Conservation (phyloP, 2,888 invertebrate species). For the Stenotaenia linearis region DNA sequence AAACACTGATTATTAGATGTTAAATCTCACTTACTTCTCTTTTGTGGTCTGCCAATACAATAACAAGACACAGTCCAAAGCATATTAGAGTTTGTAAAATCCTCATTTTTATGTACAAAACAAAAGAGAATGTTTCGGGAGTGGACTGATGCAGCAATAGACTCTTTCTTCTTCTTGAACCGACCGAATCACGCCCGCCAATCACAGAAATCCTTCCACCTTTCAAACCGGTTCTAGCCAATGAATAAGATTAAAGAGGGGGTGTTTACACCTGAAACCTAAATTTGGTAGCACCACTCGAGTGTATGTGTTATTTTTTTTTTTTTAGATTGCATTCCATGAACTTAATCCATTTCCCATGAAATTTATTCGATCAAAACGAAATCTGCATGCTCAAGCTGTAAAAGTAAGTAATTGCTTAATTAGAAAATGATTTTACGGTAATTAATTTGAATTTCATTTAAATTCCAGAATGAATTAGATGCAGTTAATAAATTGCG, state of each 20-base stretch:
- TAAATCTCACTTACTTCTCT: background rate
- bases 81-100: background rate
- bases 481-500: background rate
- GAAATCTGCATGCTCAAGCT: conserved; percentile 47
- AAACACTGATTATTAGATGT: too few relatives aligned
- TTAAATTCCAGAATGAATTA: background rate
- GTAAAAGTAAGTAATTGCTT: conserved; percentile 48
- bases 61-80: background rate
- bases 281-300: background rate
- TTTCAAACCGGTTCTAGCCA: conserved; percentile 1
- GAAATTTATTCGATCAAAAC: conserved; percentile 48
- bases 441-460: background rate
- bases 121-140: background rate
- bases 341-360: conserved; percentile 52
- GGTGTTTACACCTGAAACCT: background rate
- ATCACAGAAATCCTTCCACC: background rate
- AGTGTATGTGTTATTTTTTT: background rate
- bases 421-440: background rate
- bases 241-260: conserved; percentile 1
- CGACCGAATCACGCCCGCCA: background rate
- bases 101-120: background rate
- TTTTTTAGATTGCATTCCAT: conserved; percentile 50
- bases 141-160: background rate
- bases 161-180: background rate
- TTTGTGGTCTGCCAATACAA: background rate